A percentile compares a stretch with the other conserved stretches of the same genome.
phyloP scores from a whole-genome alignment of 2,888 invertebrate species.

The Holacanthella duospinosa region DNA sequence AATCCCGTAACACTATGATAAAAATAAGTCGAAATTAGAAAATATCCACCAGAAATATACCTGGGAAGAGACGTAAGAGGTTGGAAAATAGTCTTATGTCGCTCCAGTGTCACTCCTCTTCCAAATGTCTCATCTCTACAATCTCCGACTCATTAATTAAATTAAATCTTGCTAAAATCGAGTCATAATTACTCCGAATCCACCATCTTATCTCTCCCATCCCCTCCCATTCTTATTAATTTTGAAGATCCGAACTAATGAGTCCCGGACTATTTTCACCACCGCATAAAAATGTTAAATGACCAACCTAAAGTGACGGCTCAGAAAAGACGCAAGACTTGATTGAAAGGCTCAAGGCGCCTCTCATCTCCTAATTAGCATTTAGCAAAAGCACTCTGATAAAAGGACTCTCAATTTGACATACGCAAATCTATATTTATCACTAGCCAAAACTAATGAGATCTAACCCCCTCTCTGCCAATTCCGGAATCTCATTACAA shows the following conservation, averaged over 20 bases:
- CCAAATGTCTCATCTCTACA: neutral
- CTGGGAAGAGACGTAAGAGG: neutral
- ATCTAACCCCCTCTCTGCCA: neutral
- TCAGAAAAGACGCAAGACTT: too few relatives aligned
- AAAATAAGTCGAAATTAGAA: neutral
- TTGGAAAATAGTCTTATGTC: too few relatives aligned
- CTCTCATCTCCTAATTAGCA: neutral
- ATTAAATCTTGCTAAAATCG: neutral
- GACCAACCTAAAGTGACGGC: neutral
- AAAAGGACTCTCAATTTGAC: too few relatives aligned
- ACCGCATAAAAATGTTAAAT: conserved; percentile 2
- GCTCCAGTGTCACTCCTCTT: too few relatives aligned
- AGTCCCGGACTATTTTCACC: neutral
- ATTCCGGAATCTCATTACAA: too few relatives aligned
- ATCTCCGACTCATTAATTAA: neutral
- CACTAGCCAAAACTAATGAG: neutral
- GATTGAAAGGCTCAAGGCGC: neutral
- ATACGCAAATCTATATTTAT: too few relatives aligned
- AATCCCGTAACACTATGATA: conserved; percentile 15
- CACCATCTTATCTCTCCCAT: neutral
- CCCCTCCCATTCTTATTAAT: neutral
- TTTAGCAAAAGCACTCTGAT: neutral
- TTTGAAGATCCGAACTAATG: neutral
- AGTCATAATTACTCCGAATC: neutral
- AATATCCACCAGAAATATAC: neutral